Percentiles rank a stretch among this genome's conserved stretches.
Evolutionary conservation across 2,113 vertebrate genomes (phyloP).

Genomic region (Daboia siamensis): DNA sequence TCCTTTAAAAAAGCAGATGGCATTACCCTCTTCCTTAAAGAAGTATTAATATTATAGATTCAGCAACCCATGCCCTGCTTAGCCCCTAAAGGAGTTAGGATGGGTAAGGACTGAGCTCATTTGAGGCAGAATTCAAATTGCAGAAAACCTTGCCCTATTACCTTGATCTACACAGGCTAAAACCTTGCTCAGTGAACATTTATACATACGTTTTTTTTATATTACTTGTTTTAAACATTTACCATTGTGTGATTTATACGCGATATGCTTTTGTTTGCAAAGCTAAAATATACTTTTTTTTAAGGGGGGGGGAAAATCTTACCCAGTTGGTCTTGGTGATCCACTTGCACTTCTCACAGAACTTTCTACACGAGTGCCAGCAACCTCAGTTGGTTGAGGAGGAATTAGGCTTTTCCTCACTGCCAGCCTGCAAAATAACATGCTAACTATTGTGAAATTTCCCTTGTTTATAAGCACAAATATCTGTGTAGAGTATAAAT

Average conservation of each 20-base stretch:
- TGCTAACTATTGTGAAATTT: not conserved
- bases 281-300: not conserved
- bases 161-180: not conserved
- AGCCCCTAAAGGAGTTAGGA: not conserved
- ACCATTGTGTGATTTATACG: not conserved
- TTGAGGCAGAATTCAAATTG: not conserved
- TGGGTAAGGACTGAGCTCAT: not conserved
- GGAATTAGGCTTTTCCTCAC: conserved; percentile 93
- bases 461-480: not conserved
- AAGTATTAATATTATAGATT: not conserved
- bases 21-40: not conserved
- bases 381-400: conserved; percentile 82
- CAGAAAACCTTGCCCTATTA: not conserved
- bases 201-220: not conserved
- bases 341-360: conserved; percentile 82
- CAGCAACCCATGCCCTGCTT: not conserved
- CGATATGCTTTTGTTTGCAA: not conserved
- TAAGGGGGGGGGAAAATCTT: conserved; percentile 36
- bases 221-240: not conserved
- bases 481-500: not conserved
- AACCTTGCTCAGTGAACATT: not conserved
- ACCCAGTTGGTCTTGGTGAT: conserved; percentile 91
- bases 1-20: not conserved
- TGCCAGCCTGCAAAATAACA: conserved; percentile 76
- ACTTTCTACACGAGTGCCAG: conserved; percentile 79